Evolutionary conservation across 2,888 invertebrate genomes (phyloP), one percentile per base, ranked within the genome.

Genomic region (Apotomis turbidana): DNA sequence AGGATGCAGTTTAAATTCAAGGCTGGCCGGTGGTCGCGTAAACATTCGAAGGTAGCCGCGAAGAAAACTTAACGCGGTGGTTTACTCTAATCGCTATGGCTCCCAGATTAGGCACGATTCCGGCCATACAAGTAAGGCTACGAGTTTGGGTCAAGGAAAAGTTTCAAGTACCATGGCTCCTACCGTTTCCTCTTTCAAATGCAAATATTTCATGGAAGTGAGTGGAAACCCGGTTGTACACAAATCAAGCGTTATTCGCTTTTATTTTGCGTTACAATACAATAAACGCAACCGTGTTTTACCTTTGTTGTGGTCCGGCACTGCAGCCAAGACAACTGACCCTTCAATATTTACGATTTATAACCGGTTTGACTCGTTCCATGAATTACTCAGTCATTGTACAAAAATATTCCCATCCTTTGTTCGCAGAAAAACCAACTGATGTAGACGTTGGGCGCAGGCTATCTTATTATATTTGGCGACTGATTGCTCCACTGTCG

Each of bases 1-100:
- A 68, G 51, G 68, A 68, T 72, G 72, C 68, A 63, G 68, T 72
- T 68, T 63, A 71, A 68, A 68, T 57, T 59, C 72, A 72, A 72
- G 72, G 72, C 62, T 72, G 62, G 41, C 57, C n/a, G 41, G 70
- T 60, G 58, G 54, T 67, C 55, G 55, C 44, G 46, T 55, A 5
- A 61, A 57, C 49, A 13, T 54, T 54, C 57, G 27, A 51, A 63
- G 63, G 58, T 63, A 58, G 62, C 61, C 61, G 13, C 67, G 55
- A 57, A 61, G 66, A 60, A 58, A 57, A 61, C 54, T 55, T 44
- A 49, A 61, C 57, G 57, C 57, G 70, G 38, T 13, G 9, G 60
- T 71, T 51, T 41, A 61, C 61, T 66, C 27, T 62, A 68, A 68
- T 57, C 44, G 63, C 36, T 38, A 68, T 52, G 51, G 63, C n/a